These are phyloP conservation scores for Riparia riparia DNA, from an alignment of 2,113 vertebrate genomes.

Conservation along the genomic window DNA sequence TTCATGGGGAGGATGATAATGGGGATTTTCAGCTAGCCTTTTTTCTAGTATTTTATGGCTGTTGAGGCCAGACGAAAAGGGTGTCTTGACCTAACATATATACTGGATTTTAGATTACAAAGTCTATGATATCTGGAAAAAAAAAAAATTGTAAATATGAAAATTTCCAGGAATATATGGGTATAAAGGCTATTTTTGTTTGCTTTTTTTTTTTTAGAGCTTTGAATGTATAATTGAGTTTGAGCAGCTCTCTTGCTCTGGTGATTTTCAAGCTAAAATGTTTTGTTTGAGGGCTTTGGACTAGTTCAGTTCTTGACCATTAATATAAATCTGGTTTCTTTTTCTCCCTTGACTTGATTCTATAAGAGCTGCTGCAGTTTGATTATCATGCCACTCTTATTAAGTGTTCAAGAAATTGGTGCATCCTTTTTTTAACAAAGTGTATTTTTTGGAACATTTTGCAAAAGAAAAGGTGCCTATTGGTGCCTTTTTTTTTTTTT, in stretches of 20 bases:
- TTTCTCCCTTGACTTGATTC: background rate
- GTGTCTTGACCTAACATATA: background rate
- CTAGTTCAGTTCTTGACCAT: background rate
- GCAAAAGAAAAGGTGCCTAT: background rate
- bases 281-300: background rate
- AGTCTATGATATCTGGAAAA: background rate
- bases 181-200: background rate
- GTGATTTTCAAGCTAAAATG: background rate
- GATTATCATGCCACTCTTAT: background rate
- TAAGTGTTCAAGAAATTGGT: background rate
- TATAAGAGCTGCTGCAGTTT: background rate
- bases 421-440: background rate
- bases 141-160: background rate
- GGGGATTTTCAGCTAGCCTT: background rate
- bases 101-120: background rate
- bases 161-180: background rate
- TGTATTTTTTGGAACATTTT: background rate
- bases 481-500: background rate
- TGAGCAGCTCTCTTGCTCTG: background rate
- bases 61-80: background rate
- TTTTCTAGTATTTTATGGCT: background rate
- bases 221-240: background rate
- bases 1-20: background rate
- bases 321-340: background rate
- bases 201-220: background rate